A percentile compares a stretch with the other conserved stretches of the same genome.
These are phyloP conservation scores for Cyanoliseus patagonus DNA, from an alignment of 2,113 vertebrate species.

Conservation along the genomic window DNA sequence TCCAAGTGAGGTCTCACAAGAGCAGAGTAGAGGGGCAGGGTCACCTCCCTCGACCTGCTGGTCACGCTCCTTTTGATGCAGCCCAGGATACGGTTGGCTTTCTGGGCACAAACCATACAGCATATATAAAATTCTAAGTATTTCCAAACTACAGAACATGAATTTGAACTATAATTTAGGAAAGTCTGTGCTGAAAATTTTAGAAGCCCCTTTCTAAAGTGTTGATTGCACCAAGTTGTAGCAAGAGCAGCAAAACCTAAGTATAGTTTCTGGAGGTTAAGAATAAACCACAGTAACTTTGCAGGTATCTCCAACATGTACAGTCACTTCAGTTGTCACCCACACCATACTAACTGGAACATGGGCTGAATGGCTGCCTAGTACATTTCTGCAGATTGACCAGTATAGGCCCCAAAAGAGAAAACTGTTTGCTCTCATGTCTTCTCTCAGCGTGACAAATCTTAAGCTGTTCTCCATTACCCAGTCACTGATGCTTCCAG, in stretches of 20 bases:
- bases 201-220: neutral
- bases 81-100: too few relatives aligned
- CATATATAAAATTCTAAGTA: too few relatives aligned
- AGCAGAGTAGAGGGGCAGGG: too few relatives aligned
- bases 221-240: neutral
- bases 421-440: neutral
- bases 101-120: too few relatives aligned
- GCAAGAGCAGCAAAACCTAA: neutral
- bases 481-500: neutral
- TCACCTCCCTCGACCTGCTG: too few relatives aligned
- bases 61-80: too few relatives aligned
- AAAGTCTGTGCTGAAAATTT: neutral
- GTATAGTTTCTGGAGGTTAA: neutral
- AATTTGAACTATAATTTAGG: neutral
- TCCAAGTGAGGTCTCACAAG: too few relatives aligned
- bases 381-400: neutral
- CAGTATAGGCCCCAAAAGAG: neutral
- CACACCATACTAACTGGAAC: neutral
- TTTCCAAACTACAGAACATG: neutral
- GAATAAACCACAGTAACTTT: neutral
- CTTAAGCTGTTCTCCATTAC: neutral
- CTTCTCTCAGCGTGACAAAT: neutral
- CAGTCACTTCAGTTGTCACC: neutral
- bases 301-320: accelerated
- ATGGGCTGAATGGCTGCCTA: neutral